These are phyloP conservation scores for Amblyopsis rosae DNA, from an alignment of 2,113 vertebrate species.

Conservation along the genomic window DNA sequence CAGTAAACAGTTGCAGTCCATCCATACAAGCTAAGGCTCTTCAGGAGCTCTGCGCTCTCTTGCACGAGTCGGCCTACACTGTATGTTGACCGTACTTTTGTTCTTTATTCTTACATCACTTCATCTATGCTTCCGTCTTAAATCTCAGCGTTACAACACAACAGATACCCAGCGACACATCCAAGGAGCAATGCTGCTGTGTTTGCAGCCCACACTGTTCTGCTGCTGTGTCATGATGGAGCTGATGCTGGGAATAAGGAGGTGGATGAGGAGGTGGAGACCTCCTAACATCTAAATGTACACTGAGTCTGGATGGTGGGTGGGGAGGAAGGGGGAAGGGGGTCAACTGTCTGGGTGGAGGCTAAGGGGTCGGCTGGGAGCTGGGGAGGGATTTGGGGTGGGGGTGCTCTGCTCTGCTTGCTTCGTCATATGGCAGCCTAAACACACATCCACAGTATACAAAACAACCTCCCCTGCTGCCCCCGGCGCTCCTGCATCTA, in stretches of 20 bases:
- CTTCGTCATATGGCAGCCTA: slow-evolving; percentile 16
- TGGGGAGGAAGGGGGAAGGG: not conserved
- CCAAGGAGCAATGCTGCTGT: slow-evolving; percentile 28
- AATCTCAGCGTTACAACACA: too few species aligned
- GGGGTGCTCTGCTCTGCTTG: not conserved
- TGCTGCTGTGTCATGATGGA: slow-evolving; percentile 76
- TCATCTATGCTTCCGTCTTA: too few species aligned
- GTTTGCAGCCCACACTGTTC: slow-evolving; percentile 42
- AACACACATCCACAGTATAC: too few species aligned
- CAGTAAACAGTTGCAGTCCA: too few species aligned
- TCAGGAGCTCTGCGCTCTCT: too few species aligned
- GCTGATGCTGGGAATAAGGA: slow-evolving; percentile 55
- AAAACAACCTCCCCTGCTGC: too few species aligned
- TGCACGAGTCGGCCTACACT: too few species aligned
- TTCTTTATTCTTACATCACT: too few species aligned
- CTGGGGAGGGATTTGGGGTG: not conserved
- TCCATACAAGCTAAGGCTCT: too few species aligned
- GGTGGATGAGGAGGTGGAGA: slow-evolving; percentile 11
- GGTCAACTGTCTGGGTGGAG: slow-evolving; percentile 16
- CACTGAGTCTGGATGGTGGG: not conserved
- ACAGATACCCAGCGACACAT: not conserved
- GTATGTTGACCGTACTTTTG: too few species aligned
- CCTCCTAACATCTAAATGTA: not conserved
- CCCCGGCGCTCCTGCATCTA: too few species aligned
- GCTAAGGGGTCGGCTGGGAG: slow-evolving; percentile 9